A percentile compares a stretch with the other conserved stretches of the same genome.
Evolutionary conservation across 1,140 invertebrate genomes (phyloP).

Genomic region (Bursaphelenchus mucronatus): DNA sequence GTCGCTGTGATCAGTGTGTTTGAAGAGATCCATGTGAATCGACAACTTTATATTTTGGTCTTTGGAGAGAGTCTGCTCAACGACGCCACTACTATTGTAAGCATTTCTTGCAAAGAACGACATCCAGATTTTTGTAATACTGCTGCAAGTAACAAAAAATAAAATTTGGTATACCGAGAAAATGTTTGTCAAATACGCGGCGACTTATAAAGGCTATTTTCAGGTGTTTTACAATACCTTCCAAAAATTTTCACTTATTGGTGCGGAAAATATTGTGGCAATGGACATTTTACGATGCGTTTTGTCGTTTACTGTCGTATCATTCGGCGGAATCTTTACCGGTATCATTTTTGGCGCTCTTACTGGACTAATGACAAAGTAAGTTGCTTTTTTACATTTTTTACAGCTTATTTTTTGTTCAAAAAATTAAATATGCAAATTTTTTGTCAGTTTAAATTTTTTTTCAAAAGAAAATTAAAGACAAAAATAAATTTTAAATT

Average conservation of each 20-base stretch:
- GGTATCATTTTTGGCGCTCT: conserved; percentile 17
- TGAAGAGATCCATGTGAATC: conserved; percentile 29
- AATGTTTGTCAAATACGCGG: too few relatives aligned
- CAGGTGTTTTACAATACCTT: conserved; percentile 21
- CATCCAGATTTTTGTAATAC: neutral
- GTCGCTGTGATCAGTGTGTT: conserved; percentile 80
- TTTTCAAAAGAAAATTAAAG: neutral
- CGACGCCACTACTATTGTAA: conserved; percentile 30
- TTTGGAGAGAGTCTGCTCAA: conserved; percentile 26
- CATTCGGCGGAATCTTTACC: conserved; percentile 10
- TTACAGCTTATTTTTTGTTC: too few relatives aligned
- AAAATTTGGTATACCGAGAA: too few relatives aligned
- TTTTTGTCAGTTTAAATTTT: neutral
- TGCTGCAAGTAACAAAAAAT: too few relatives aligned
- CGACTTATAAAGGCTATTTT: neutral
- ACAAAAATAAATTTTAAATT: too few relatives aligned
- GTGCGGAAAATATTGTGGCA: neutral
- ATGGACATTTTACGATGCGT: neutral
- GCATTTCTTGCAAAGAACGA: neutral
- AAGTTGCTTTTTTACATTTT: conserved; percentile 14
- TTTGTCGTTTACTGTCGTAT: neutral
- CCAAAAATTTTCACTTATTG: neutral
- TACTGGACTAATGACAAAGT: conserved; percentile 21
- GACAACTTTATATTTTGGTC: conserved; percentile 23
- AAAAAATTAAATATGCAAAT: too few relatives aligned